A percentile compares a stretch with the other conserved stretches of the same genome.
These are phyloP conservation scores for Anastrepha obliqua DNA, from an alignment of 1,140 invertebrate species.

Conservation along the genomic window DNA sequence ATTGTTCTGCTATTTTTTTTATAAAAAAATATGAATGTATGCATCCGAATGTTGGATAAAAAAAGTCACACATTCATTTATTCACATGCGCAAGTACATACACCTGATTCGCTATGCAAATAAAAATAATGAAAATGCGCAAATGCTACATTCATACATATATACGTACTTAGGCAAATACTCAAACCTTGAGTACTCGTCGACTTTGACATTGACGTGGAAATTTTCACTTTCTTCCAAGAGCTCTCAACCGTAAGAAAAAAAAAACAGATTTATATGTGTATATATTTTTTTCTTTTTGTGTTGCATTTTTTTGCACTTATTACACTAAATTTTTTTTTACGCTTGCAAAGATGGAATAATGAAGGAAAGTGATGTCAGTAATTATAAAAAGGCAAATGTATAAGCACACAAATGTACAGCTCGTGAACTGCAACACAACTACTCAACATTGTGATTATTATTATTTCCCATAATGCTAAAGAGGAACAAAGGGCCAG, in stretches of 20 bases:
- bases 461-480: too few species aligned
- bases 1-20: not conserved
- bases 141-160: too few species aligned
- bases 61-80: not conserved
- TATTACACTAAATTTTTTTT: not conserved
- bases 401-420: too few species aligned
- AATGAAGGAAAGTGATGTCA: not conserved
- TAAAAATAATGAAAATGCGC: not conserved
- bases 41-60: not conserved
- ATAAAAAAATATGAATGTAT: not conserved
- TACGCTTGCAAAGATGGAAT: not conserved
- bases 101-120: not conserved
- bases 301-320: not conserved
- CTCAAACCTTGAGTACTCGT: not conserved
- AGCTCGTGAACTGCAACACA: too few species aligned
- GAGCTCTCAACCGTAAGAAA: not conserved
- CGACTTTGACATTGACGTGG: slow-evolving; percentile 42
- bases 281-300: not conserved
- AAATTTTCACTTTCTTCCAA: slow-evolving; percentile 17
- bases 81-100: not conserved
- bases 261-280: not conserved
- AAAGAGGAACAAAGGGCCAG: too few species aligned
- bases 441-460: too few species aligned
- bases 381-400: not conserved
- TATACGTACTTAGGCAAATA: slow-evolving; percentile 5